Evolutionary conservation across 2,797 vertebrate genomes (phyloP), one percentile per base, ranked within the genome.

Genomic region (Lindbergichthys nudifrons): DNA sequence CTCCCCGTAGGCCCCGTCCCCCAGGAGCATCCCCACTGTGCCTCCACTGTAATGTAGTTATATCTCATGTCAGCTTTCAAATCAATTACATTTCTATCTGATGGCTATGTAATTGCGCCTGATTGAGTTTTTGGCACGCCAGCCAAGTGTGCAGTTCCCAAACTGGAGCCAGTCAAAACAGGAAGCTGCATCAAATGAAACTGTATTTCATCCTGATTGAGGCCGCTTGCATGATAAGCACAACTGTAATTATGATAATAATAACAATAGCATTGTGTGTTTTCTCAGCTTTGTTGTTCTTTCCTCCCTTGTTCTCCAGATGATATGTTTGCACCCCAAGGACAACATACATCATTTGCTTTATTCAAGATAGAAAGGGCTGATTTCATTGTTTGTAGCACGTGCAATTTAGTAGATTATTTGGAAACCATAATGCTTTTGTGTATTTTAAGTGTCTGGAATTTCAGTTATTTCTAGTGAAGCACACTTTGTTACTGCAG

Each of bases 31-130:
- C 86, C 90, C 93, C 87, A 79, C 89, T 82, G 90, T 76, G 89
- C 84, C 90, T 87, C 82, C 83, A 87, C 90, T 88, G 88, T 94
- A 92, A 94, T 94, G 92, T 94, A 93, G 92, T 94, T 94, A 93
- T 94, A 94, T 94, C 93, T 95, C 91, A 90, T 94, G 94, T 95
- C 94, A 92, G 92, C 94, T 93, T 93, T 95, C 92, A 94, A 94
- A 94, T 95, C 94, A 95, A 95, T 95, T 94, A 95, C 90, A 91
- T 92, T 95, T 95, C 92, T 92, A 93, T 95, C 93, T 94, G 94
- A 95, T 94, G 92, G 91, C 92, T 87, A 92, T 87, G 90, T 95
- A 93, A 95, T 94, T 94, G 91, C 65, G 87, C 89, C 88, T 95
- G 94, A 95, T 95, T 94, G 93, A 92, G 92, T 94, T 95, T 93